Percentiles rank a stretch among this genome's conserved stretches.
phyloP scores from a whole-genome alignment of 2,888 invertebrate species.

The Chloroclystis v-ata region DNA sequence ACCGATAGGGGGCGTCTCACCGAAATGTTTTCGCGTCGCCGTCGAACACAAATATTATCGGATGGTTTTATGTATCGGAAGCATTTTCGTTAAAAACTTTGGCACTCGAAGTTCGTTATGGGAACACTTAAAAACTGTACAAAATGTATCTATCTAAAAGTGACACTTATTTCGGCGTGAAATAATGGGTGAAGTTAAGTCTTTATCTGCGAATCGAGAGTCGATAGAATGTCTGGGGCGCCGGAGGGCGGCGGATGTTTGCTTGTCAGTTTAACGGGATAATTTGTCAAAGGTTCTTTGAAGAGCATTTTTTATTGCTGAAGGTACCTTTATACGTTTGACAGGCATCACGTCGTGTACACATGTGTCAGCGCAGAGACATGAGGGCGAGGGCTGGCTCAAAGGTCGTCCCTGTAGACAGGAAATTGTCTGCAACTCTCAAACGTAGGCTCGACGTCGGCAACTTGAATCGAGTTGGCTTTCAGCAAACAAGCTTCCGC shows the following conservation, averaged over 20 bases:
- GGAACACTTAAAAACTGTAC: conserved; percentile 52
- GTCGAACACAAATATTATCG: conserved; percentile 71
- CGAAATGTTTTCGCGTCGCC: conserved; percentile 69
- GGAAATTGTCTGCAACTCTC: conserved; percentile 22
- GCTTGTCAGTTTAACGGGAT: conserved; percentile 47
- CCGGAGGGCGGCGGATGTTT: conserved; percentile 23
- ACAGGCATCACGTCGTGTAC: conserved; percentile 59
- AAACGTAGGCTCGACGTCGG: conserved; percentile 11
- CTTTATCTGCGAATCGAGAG: conserved; percentile 35
- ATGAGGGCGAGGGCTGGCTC: conserved; percentile 45
- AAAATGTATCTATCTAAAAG: conserved; percentile 36
- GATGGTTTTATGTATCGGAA: conserved; percentile 76
- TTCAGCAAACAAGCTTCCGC: conserved; percentile 4
- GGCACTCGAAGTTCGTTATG: conserved; percentile 53
- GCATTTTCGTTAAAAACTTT: conserved; percentile 73
- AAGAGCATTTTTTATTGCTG: conserved; percentile 52
- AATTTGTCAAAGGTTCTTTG: conserved; percentile 71
- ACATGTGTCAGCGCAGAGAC: conserved; percentile 45
- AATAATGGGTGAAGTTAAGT: conserved; percentile 30
- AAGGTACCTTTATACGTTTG: conserved; percentile 57
- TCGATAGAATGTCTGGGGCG: conserved; percentile 25
- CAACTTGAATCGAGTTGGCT: conserved; percentile 13
- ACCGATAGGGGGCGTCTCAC: conserved; percentile 63
- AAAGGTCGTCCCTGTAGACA: conserved; percentile 31
- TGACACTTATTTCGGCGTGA: conserved; percentile 33